A percentile compares a stretch with the other conserved stretches of the same genome.
phyloP scores from a whole-genome alignment of 1,140 invertebrate genomes.

The Aphis craccivora region DNA sequence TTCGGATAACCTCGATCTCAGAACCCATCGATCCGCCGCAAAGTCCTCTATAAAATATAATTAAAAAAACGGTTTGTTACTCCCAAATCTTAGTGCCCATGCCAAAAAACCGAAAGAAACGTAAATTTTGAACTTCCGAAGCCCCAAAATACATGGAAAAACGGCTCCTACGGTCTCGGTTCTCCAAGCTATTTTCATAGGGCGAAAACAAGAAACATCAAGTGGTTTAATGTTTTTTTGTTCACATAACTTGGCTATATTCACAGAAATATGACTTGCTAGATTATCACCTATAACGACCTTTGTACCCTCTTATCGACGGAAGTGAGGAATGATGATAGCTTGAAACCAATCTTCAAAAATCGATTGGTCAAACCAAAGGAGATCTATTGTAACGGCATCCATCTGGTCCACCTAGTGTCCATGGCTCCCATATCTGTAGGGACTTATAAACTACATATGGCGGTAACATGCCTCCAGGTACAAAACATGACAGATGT shows the following conservation, averaged over 20 bases:
- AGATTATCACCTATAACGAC: conserved; percentile 61
- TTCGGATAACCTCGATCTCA: no score
- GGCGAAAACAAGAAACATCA: conserved; percentile 60
- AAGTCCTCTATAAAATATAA: no score
- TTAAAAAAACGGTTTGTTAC: no score
- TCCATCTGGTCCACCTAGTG: background rate
- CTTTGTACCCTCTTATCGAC: conserved; percentile 58
- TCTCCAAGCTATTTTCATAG: conserved; percentile 59
- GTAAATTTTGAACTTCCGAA: no score
- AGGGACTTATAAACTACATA: conserved; percentile 64
- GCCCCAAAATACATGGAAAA: no score
- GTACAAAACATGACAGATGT: conserved; percentile 59
- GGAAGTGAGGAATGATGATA: conserved; percentile 59
- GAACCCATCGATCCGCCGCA: no score
- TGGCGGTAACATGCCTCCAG: conserved; percentile 61
- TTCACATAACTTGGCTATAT: background rate
- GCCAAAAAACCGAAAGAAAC: no score
- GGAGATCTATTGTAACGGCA: background rate
- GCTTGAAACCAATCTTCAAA: conserved; percentile 18
- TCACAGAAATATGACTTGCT: background rate
- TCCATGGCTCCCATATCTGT: conserved; percentile 2
- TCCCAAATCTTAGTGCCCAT: no score
- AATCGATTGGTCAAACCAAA: background rate
- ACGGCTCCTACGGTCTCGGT: no score
- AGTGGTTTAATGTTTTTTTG: conserved; percentile 12